A percentile compares a stretch with the other conserved stretches of the same genome.
phyloP scores from a whole-genome alignment of 2,888 invertebrate species.

The Agrilus biguttatus region DNA sequence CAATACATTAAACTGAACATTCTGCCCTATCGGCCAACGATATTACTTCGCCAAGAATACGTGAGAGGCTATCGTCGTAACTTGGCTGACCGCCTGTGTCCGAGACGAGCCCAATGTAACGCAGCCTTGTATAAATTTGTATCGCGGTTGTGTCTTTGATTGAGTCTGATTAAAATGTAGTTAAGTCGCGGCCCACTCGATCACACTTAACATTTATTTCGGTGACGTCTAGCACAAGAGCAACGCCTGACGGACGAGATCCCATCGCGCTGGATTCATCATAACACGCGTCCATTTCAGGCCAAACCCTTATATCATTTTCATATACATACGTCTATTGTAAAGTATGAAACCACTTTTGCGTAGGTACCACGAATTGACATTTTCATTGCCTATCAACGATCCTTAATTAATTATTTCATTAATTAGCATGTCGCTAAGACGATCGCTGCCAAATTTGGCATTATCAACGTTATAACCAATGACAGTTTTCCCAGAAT shows the following conservation, averaged over 20 bases:
- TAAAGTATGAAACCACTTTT: no score
- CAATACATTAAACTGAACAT: slow-evolving; percentile 32
- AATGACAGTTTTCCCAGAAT: no score
- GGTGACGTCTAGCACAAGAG: slow-evolving; percentile 9
- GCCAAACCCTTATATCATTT: no score
- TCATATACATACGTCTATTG: no score
- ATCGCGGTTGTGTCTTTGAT: slow-evolving; percentile 31
- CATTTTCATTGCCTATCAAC: no score
- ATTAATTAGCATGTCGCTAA: no score
- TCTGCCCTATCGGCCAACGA: slow-evolving; percentile 21
- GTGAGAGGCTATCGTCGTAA: slow-evolving; percentile 1
- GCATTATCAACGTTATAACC: no score
- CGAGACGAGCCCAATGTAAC: slow-evolving; percentile 28
- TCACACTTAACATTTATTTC: slow-evolving; percentile 15
- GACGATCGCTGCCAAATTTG: no score
- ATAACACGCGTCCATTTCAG: neutral
- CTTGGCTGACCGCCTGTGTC: slow-evolving; percentile 18
- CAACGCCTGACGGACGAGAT: neutral
- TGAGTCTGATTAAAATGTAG: slow-evolving; percentile 32
- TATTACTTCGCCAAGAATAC: neutral
- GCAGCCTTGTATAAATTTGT: slow-evolving; percentile 34
- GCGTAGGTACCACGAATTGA: no score
- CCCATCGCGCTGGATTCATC: neutral
- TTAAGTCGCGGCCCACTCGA: slow-evolving; percentile 30
- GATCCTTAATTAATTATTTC: no score